phyloP scores from a whole-genome alignment of 2,113 vertebrate genomes.

The Dinomys branickii region DNA sequence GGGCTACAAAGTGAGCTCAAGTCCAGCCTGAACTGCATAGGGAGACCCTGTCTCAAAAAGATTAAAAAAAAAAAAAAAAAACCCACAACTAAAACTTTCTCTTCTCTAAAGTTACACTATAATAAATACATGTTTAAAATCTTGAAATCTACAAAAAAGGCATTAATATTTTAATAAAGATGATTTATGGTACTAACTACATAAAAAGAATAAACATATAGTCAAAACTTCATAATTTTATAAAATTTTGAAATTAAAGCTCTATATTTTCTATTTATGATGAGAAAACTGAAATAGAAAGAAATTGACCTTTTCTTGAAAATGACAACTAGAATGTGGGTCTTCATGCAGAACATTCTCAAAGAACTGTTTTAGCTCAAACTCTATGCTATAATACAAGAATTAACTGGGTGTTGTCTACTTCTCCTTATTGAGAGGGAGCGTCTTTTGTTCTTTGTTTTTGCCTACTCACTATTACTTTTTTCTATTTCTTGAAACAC shows the following conservation, averaged over 20 bases:
- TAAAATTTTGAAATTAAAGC: not conserved
- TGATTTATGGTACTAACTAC: not conserved
- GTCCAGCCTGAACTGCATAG: no score
- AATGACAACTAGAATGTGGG: not conserved
- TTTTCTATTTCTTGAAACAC: conserved; percentile 1
- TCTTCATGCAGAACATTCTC: not conserved
- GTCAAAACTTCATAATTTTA: not conserved
- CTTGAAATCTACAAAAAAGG: not conserved
- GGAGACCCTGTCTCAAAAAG: no score
- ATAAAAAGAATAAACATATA: not conserved
- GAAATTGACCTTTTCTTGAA: not conserved
- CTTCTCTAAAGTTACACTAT: not conserved
- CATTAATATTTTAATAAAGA: not conserved
- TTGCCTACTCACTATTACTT: not conserved
- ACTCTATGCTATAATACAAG: not conserved
- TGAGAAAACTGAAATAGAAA: not conserved
- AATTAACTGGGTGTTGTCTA: not conserved
- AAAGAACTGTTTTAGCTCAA: not conserved
- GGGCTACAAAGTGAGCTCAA: no score
- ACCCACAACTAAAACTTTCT: not conserved
- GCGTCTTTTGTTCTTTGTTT: not conserved
- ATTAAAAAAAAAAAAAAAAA: no score
- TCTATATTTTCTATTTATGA: conserved; percentile 26
- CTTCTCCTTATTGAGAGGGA: not conserved
- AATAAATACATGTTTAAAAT: conserved; percentile 4